Base-by-base conservation (phyloP, 2,113 vertebrate genomes). In the Martes martes region DNA sequence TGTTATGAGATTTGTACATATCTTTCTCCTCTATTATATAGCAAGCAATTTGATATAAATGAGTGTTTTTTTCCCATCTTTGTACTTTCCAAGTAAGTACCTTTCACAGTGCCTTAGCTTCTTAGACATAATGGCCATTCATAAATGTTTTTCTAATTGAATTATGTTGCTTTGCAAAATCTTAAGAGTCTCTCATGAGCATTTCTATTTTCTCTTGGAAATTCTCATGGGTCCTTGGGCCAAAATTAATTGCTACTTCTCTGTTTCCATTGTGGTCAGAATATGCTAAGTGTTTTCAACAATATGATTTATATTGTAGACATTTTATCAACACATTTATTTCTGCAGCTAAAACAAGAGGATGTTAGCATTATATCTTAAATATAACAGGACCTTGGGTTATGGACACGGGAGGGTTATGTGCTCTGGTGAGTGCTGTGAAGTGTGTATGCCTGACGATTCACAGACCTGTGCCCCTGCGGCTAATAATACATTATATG, bases 101-200 rank as follows among this genome's bases (percentile, higher is more conserved):
- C 14, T 93, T 86, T 8, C 16, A 81, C 11, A 36, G n/a, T 87
- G 26, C 63, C 52, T 93, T 74, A 26, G 24, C 47, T 33, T 82
- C 19, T 96, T 89, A 92, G 21, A 73, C 11, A 94, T 89, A 81
- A 89, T 67, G 28, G 31, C 36, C 28, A 91, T 89, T 95, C 45
- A 47, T 28, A 89, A 91, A 39, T 91, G 71, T 78, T 95, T 81
- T 33, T 76, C 21, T 97, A 85, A 89, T 79, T 97, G 26, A 89
- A 92, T 95, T 96, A 57, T 50, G 8, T 63, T 96, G 4, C 23
- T 76, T 91, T 88, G 85, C 31, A 71, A 93, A 88, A 71, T 85
- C 57, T 84, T 79, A 83, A 91, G 52, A 80, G 15, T 76, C 71
- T 94, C 67, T 96, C 50, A 81, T 61, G 94, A 95, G 36, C 42